phyloP scores from a whole-genome alignment of 2,888 invertebrate species.

The Spisula solida region DNA sequence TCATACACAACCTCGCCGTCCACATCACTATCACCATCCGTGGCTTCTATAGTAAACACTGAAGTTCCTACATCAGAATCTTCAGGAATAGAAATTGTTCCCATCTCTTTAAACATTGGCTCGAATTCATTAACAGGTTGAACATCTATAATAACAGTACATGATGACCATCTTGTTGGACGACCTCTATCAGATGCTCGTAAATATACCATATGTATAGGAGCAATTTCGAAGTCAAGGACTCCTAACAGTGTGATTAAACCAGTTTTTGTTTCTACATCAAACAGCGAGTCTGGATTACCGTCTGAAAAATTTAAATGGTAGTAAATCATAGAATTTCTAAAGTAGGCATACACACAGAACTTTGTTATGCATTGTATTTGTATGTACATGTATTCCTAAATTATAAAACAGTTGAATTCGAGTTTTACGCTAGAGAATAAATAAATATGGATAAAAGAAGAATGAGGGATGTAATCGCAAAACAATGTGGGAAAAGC shows the following conservation, averaged over 20 bases:
- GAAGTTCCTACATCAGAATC: slow-evolving; percentile 64
- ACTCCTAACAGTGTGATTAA: slow-evolving; percentile 57
- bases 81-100: slow-evolving; percentile 64
- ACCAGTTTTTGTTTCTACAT: slow-evolving; percentile 74
- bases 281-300: slow-evolving; percentile 68
- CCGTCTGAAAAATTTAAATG: slow-evolving; percentile 58
- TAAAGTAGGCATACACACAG: not conserved
- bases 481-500: too few species aligned
- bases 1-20: slow-evolving; percentile 72
- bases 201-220: slow-evolving; percentile 63
- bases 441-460: too few species aligned
- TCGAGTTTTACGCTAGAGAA: too few species aligned
- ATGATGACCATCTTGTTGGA: slow-evolving; percentile 66
- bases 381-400: too few species aligned
- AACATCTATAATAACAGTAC: slow-evolving; percentile 68
- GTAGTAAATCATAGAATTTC: not conserved
- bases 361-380: not conserved
- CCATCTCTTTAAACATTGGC: slow-evolving; percentile 65
- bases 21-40: slow-evolving; percentile 72
- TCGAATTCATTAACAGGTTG: slow-evolving; percentile 74
- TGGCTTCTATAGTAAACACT: slow-evolving; percentile 70
- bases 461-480: too few species aligned
- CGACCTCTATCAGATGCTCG: slow-evolving; percentile 72
- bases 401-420: too few species aligned
- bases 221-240: slow-evolving; percentile 70